A percentile compares a stretch with the other conserved stretches of the same genome.
These are phyloP conservation scores for Leptobrachium ailaonicum DNA, from an alignment of 2,113 vertebrate species.

Conservation along the genomic window DNA sequence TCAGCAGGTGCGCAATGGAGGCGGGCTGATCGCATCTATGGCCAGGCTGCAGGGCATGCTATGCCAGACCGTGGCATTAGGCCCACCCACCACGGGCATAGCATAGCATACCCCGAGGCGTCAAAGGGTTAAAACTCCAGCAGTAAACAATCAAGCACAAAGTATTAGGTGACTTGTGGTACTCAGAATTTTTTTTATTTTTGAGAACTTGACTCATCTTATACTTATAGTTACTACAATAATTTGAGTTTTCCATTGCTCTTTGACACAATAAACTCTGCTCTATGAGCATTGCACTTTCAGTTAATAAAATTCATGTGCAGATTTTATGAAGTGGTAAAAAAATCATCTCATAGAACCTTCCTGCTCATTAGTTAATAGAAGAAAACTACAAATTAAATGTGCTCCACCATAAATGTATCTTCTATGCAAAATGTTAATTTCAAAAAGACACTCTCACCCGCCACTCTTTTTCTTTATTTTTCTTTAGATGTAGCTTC, in stretches of 20 bases:
- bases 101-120: too few relatives aligned
- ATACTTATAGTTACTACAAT: too few relatives aligned
- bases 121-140: too few relatives aligned
- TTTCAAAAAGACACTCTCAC: slow-evolving; percentile 61
- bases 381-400: slow-evolving; percentile 67
- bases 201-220: too few relatives aligned
- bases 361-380: slow-evolving; percentile 65
- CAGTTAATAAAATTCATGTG: slow-evolving; percentile 60
- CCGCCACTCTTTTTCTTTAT: slow-evolving; percentile 51
- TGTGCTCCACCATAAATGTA: slow-evolving; percentile 54
- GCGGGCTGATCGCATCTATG: too few relatives aligned
- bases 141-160: too few relatives aligned
- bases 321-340: slow-evolving; percentile 62
- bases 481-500: slow-evolving; percentile 61
- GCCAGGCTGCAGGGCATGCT: too few relatives aligned
- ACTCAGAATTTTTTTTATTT: too few relatives aligned
- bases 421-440: slow-evolving; percentile 55
- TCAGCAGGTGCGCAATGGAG: too few relatives aligned
- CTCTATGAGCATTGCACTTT: slow-evolving; percentile 45
- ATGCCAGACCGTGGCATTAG: too few relatives aligned
- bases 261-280: slow-evolving; percentile 24
- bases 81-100: too few relatives aligned
- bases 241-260: background rate
- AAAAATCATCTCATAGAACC: slow-evolving; percentile 62
- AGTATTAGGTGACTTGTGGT: too few relatives aligned